Evolutionary conservation across 1,140 invertebrate genomes (phyloP).

Genomic region (Heliconius himera): DNA sequence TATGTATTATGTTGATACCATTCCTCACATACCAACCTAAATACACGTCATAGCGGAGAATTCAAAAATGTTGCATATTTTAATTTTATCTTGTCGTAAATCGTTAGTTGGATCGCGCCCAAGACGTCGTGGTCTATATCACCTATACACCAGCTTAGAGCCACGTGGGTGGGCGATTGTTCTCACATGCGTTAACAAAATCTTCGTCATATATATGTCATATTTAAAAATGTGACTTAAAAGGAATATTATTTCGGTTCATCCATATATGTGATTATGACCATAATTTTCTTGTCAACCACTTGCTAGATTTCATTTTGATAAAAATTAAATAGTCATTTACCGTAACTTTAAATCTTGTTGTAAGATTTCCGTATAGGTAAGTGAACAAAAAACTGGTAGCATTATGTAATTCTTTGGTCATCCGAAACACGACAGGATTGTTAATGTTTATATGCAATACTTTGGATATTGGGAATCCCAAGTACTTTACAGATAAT

Average conservation of each 20-base stretch:
- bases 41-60: constrained; percentile 53
- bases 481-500: neutral
- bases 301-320: constrained; percentile 2
- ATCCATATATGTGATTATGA: neutral
- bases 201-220: neutral
- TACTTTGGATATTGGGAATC: constrained; percentile 40
- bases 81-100: constrained; percentile 72
- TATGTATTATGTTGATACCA: neutral
- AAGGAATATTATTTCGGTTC: neutral
- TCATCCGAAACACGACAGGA: constrained; percentile 28
- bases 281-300: neutral
- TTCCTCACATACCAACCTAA: constrained; percentile 29
- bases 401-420: constrained; percentile 19
- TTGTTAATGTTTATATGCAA: constrained; percentile 40
- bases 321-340: constrained; percentile 4
- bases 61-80: constrained; percentile 65
- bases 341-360: constrained; percentile 23
- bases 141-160: constrained; percentile 47
- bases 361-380: constrained; percentile 26
- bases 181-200: constrained; percentile 15
- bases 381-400: constrained; percentile 16
- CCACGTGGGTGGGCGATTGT: constrained; percentile 59
- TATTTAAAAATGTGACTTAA: neutral
- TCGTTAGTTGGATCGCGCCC: constrained; percentile 62
- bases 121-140: constrained; percentile 47